Percentiles rank a stretch among this genome's conserved stretches.
Conservation (phyloP, 2,888 invertebrate species). For the Aleiodes leptofemur region DNA sequence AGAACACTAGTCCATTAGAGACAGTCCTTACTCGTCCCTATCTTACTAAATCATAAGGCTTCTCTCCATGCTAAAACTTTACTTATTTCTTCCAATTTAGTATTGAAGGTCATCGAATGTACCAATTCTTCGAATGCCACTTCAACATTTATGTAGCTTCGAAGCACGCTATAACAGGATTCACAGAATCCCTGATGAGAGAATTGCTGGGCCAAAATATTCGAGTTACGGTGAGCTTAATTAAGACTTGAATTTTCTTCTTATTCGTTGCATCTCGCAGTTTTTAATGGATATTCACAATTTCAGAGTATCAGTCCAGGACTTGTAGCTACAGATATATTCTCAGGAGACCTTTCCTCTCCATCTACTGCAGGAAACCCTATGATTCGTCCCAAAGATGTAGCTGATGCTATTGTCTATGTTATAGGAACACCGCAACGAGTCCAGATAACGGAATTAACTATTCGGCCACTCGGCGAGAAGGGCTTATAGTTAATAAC, state of each 20-base stretch:
- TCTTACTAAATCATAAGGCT: too few relatives aligned
- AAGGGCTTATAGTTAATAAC: not conserved
- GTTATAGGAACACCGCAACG: conserved; percentile 70
- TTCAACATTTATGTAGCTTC: conserved; percentile 78
- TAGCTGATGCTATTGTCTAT: conserved; percentile 72
- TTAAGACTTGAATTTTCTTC: not conserved
- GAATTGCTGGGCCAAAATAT: conserved; percentile 74
- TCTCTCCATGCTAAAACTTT: not conserved
- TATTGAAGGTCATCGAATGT: conserved; percentile 74
- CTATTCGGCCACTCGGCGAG: conserved; percentile 56
- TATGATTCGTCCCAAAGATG: conserved; percentile 69
- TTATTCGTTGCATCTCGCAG: not conserved
- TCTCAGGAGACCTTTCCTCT: conserved; percentile 58
- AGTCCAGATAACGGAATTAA: conserved; percentile 65
- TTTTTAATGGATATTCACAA: not conserved
- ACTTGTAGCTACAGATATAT: conserved; percentile 77
- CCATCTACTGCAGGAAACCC: not conserved
- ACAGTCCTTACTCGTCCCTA: too few relatives aligned
- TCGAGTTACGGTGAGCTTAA: conserved; percentile 57
- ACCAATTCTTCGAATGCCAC: conserved; percentile 67
- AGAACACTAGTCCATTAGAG: too few relatives aligned
- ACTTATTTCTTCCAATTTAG: conserved; percentile 23
- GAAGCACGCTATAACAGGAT: conserved; percentile 78
- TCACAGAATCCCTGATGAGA: conserved; percentile 78
- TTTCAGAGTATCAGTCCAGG: conserved; percentile 81